phyloP scores from a whole-genome alignment of 2,797 vertebrate species.

The Sarcoramphus papa region DNA sequence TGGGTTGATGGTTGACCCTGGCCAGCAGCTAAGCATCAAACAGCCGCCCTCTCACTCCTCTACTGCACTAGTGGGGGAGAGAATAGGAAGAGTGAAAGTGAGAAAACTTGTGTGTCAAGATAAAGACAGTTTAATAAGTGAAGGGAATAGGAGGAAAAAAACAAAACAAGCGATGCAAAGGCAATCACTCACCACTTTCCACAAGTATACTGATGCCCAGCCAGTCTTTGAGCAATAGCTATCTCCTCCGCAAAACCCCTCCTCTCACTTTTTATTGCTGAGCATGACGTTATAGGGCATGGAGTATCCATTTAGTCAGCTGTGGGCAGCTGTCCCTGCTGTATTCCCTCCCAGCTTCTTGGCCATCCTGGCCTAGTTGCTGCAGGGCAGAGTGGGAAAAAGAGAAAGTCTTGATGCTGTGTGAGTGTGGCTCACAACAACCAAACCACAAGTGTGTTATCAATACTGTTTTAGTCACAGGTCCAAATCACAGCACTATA shows the following conservation, averaged over 20 bases:
- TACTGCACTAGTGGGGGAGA: rapidly evolving
- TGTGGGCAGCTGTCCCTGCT: background rate
- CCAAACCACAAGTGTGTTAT: background rate
- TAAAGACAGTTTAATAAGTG: background rate
- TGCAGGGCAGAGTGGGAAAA: background rate
- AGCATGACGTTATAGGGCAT: background rate
- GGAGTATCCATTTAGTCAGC: background rate
- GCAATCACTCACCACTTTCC: background rate
- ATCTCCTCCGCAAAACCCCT: rapidly evolving
- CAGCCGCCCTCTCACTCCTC: background rate
- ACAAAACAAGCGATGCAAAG: background rate
- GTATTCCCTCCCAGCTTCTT: background rate
- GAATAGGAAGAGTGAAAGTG: background rate
- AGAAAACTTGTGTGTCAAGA: background rate
- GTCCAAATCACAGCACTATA: background rate
- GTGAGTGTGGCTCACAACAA: background rate
- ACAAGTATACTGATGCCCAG: background rate
- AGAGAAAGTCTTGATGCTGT: background rate
- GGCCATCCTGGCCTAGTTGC: background rate
- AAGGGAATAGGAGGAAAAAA: background rate
- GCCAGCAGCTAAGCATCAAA: background rate
- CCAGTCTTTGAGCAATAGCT: background rate
- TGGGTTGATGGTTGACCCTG: background rate
- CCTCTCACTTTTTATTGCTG: background rate
- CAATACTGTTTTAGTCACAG: background rate